Evolutionary conservation across 1,140 invertebrate genomes (phyloP).

Genomic region (Drosophila lini): DNA sequence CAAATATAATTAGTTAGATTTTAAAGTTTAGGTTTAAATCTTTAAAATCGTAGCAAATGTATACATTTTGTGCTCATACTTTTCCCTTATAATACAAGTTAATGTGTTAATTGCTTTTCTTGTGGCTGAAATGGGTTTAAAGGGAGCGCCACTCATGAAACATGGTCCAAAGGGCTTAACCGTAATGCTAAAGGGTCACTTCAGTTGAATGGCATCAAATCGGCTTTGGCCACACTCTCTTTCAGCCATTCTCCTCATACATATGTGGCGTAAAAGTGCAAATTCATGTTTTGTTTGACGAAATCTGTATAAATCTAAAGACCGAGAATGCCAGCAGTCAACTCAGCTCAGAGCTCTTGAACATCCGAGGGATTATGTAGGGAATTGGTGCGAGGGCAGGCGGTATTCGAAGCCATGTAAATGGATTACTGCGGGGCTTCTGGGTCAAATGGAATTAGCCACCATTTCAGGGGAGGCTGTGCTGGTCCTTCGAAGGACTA

Average conservation of each 20-base stretch:
- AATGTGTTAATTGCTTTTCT: conserved; percentile 11
- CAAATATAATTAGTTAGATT: neutral
- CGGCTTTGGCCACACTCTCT: conserved; percentile 30
- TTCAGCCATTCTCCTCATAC: conserved; percentile 1
- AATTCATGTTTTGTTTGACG: conserved; percentile 81
- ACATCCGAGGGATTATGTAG: conserved; percentile 50
- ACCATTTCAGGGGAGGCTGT: conserved; percentile 32
- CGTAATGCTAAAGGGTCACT: conserved; percentile 18
- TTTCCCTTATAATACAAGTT: neutral
- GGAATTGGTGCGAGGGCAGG: neutral
- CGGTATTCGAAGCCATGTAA: conserved; percentile 23
- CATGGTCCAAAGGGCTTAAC: conserved; percentile 30
- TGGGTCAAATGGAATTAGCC: conserved; percentile 67
- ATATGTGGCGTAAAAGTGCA: conserved; percentile 68
- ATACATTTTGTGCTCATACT: neutral
- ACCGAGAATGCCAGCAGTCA: conserved; percentile 64
- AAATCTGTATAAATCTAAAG: conserved; percentile 83
- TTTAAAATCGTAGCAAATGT: neutral
- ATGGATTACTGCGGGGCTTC: conserved; percentile 40
- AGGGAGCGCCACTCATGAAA: conserved; percentile 16
- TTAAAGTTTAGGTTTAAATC: neutral
- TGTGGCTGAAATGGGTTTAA: neutral
- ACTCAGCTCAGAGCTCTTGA: conserved; percentile 22
- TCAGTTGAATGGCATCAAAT: conserved; percentile 35
- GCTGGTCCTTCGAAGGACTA: conserved; percentile 1